Conservation (phyloP, 2,113 vertebrate genomes). For the Anhinga rufa region DNA sequence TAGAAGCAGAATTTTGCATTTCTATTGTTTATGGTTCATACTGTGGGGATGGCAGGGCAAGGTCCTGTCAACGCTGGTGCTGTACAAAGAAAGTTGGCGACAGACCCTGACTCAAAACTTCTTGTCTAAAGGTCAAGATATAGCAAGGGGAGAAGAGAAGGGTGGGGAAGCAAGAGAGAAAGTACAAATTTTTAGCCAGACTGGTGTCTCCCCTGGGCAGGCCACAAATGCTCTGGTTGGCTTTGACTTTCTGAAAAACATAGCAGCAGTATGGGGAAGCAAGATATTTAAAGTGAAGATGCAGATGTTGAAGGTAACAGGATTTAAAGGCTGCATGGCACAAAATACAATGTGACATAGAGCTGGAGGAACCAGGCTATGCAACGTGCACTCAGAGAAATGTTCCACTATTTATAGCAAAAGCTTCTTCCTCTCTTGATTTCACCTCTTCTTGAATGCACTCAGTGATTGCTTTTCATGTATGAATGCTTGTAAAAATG, state of each 20-base stretch:
- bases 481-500: background rate
- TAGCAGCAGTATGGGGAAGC: background rate
- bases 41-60: too few species aligned
- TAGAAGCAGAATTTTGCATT: background rate
- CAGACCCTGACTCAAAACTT: background rate
- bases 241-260: background rate
- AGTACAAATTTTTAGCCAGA: background rate
- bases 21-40: background rate
- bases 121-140: background rate
- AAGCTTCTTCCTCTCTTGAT: background rate
- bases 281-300: background rate
- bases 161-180: background rate
- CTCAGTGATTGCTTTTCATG: background rate
- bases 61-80: background rate
- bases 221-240: background rate
- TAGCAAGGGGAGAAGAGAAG: background rate
- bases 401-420: background rate
- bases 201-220: background rate
- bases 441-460: background rate
- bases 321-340: background rate
- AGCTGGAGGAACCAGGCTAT: background rate
- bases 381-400: rapidly evolving
- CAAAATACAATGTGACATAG: background rate
- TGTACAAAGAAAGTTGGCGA: background rate
- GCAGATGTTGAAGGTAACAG: background rate